phyloP scores from a whole-genome alignment of 2,113 vertebrate species.

The Regulus satrapa region DNA sequence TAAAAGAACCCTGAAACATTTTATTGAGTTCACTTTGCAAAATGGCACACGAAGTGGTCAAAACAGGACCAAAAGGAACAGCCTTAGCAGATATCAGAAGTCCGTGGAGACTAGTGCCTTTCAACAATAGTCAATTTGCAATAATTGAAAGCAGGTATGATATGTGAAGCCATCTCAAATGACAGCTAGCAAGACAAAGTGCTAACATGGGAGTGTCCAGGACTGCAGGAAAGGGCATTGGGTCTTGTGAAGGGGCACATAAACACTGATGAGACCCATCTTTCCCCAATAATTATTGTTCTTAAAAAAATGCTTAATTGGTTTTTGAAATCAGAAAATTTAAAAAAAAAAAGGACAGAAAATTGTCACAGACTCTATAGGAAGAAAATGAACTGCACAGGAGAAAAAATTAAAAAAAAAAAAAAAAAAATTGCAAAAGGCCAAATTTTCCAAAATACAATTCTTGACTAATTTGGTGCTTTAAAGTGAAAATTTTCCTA shows the following conservation, averaged over 20 bases:
- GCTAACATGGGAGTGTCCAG: background rate
- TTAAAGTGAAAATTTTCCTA: background rate
- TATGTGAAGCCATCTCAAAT: background rate
- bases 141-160: background rate
- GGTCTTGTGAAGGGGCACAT: background rate
- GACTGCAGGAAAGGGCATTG: background rate
- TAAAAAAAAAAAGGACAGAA: background rate
- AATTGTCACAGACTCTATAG: background rate
- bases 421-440: fast-evolving
- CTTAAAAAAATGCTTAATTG: fast-evolving
- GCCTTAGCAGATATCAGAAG: background rate
- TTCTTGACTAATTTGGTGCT: background rate
- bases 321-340: background rate
- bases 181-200: background rate
- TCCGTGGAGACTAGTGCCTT: background rate
- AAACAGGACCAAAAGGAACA: background rate
- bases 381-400: background rate
- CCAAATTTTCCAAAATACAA: fast-evolving
- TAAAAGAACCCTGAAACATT: background rate
- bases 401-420: background rate
- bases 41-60: background rate
- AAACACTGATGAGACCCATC: background rate
- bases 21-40: background rate
- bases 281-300: background rate
- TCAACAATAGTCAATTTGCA: background rate